phyloP scores from a whole-genome alignment of 2,797 vertebrate species.

The Anabacerthia variegaticeps region DNA sequence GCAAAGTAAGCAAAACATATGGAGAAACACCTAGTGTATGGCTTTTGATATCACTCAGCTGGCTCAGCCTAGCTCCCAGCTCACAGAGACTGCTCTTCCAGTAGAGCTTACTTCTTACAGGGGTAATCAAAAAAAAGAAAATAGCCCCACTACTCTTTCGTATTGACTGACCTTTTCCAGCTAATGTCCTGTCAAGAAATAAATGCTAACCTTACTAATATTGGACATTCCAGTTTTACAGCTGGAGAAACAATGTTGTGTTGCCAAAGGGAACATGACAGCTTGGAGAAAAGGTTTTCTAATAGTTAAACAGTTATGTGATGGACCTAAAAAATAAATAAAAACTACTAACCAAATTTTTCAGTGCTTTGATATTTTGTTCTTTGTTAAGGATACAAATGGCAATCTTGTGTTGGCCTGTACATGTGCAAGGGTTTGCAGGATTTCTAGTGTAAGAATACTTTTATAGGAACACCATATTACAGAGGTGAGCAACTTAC shows the following conservation, averaged over 20 bases:
- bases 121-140: background rate
- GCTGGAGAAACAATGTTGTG: background rate
- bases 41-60: background rate
- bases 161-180: background rate
- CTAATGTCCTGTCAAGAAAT: background rate
- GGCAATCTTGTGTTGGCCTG: background rate
- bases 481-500: background rate
- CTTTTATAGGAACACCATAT: background rate
- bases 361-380: background rate
- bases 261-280: background rate
- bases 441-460: background rate
- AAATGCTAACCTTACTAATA: background rate
- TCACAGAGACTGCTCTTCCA: background rate
- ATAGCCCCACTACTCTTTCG: background rate
- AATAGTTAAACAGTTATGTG: background rate
- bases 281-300: background rate
- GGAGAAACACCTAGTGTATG: rapidly evolving
- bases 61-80: background rate
- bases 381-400: background rate
- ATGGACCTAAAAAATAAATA: background rate
- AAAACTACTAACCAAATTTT: background rate
- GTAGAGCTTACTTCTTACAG: background rate
- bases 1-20: background rate
- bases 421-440: background rate
- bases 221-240: background rate